Evolutionary conservation across 2,888 invertebrate species (phyloP).

Genomic region (Agrochola macilenta): DNA sequence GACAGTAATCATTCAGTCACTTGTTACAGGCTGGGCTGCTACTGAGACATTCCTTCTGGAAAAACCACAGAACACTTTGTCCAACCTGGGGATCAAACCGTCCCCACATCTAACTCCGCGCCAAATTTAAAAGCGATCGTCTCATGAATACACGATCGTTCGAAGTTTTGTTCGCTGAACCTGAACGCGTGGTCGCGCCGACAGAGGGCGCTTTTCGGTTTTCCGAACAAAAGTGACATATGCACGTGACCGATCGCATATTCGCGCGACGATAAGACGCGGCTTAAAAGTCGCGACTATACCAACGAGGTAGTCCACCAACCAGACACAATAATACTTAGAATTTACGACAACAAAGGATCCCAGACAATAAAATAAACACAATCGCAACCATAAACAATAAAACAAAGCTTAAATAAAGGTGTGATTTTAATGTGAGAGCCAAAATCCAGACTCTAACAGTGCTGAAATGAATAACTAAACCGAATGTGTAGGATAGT

Average conservation of each 20-base stretch:
- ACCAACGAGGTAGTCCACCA: background rate
- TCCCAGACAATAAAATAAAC: conserved; percentile 38
- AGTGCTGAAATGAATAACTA: conserved; percentile 50
- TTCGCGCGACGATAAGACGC: too few relatives aligned
- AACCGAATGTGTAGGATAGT: conserved; percentile 34
- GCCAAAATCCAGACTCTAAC: conserved; percentile 32
- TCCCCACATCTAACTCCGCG: too few relatives aligned
- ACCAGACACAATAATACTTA: conserved; percentile 20
- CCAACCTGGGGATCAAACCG: too few relatives aligned
- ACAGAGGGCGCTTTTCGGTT: too few relatives aligned
- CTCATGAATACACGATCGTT: too few relatives aligned
- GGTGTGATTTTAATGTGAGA: conserved; percentile 40
- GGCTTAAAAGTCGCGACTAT: background rate
- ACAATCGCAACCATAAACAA: conserved; percentile 34
- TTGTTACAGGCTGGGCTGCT: background rate
- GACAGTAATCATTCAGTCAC: background rate
- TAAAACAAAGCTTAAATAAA: conserved; percentile 25
- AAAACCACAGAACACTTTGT: background rate
- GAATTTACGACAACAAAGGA: conserved; percentile 28
- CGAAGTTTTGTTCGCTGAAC: too few relatives aligned
- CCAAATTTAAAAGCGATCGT: too few relatives aligned
- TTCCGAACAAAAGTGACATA: too few relatives aligned
- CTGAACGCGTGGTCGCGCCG: too few relatives aligned
- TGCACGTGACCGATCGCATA: too few relatives aligned
- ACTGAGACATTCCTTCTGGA: background rate